Evolutionary conservation across 2,113 vertebrate genomes (phyloP), one percentile per base, ranked within the genome.

Genomic region (Protobothrops flavoviridis): DNA sequence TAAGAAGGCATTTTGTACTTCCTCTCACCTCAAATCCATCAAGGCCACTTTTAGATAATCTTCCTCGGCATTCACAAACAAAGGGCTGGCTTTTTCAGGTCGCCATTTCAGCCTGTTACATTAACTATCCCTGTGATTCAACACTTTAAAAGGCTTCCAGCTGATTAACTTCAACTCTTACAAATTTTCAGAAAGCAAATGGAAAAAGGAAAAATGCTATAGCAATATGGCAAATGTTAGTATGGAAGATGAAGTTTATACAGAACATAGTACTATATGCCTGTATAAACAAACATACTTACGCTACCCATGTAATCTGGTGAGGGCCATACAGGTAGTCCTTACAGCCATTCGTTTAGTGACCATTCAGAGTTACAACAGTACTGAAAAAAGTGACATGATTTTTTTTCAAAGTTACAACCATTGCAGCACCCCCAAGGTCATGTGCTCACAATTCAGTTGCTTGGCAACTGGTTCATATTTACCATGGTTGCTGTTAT

Each of bases 21-120:
- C 74, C 45, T 92, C 64, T 93, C 69, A 6, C 17, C 39, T 20
- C 48, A 29, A 96, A 39, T 64, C 87, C 53, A 85, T 21, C 81
- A 91, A 96, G 96, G 81, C 59, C 89, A 94, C 88, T 96, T 95
- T 85, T 64, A 91, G 85, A 61, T 87, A 91, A 95, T 88, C 53
- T 85, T 85, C 53, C 64, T 91, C 91, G 89, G 87, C 3, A 64
- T 87, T 24, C 74, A 89, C 89, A 95, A 48, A 48, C 45, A 48
- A 95, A 94, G 50, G 26, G 8, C 85, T 0, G 64, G 26, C 57
- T 94, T 95, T 94, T 94, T 95, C 93, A 93, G 95, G 57, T 85
- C 87, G 21, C 23, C 43, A 23, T 91, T 86, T 91, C 0, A 43
- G 57, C 53, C 29, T 12, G 9, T 95, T 94, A 52, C 26, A 88